phyloP scores from a whole-genome alignment of 92 coral and sea anemone species.

The Umimayanthus kanabou region DNA sequence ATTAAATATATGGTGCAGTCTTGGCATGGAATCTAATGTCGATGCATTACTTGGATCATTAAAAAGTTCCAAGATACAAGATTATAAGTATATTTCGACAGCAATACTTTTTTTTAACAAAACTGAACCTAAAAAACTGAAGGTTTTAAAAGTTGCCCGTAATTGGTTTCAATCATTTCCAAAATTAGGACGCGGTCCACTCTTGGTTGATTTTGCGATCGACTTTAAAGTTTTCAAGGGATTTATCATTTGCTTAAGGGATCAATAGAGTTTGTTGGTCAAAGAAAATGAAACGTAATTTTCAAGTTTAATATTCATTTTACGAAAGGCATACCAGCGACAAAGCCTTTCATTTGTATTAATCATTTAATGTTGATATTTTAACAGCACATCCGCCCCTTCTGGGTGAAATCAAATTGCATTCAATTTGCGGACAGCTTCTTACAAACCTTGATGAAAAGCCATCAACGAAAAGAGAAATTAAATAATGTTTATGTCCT shows the following conservation, averaged over 20 bases:
- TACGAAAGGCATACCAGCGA: not conserved
- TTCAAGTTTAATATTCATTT: not conserved
- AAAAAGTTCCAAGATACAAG: not conserved
- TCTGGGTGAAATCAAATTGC: constrained; percentile 7
- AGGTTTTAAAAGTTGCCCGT: not conserved
- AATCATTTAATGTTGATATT: not conserved
- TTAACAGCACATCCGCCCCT: constrained; percentile 22
- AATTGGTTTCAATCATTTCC: not conserved
- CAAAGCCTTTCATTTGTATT: not conserved
- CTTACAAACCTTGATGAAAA: not conserved
- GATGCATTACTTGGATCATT: too few relatives aligned
- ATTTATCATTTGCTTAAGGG: not conserved
- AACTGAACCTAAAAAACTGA: not conserved
- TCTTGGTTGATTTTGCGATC: not conserved
- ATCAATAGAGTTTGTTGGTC: not conserved
- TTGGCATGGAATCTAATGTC: not conserved
- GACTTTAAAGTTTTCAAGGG: not conserved
- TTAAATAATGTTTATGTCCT: constrained; percentile 3
- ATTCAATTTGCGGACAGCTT: constrained; percentile 23
- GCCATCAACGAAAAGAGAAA: not conserved
- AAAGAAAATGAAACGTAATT: not conserved
- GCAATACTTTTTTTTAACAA: too few relatives aligned
- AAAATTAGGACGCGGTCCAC: not conserved
- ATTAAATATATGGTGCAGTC: not conserved
- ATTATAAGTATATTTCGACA: too few relatives aligned